These are phyloP conservation scores for Ctenicera cuprea DNA, from an alignment of 2,888 invertebrate species.

Conservation along the genomic window DNA sequence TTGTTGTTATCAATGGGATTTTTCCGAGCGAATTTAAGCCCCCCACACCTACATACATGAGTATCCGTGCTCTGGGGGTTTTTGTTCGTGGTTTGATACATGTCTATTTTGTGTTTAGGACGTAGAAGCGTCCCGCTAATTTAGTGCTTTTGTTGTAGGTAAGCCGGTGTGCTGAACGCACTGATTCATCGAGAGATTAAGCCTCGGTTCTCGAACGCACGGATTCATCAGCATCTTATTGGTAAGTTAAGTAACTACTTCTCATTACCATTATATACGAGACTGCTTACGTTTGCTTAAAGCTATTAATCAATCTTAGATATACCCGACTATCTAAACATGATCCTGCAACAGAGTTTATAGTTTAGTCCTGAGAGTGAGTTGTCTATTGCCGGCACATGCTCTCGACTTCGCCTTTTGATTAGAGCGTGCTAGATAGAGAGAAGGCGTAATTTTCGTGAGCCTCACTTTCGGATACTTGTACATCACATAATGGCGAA, in stretches of 20 bases:
- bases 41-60: no score
- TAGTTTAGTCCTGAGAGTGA: conserved; percentile 45
- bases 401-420: conserved; percentile 28
- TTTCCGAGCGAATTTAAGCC: background rate
- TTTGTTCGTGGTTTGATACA: conserved; percentile 13
- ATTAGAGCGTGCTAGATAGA: conserved; percentile 43
- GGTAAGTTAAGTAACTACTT: conserved; percentile 57
- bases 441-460: conserved; percentile 47
- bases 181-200: conserved; percentile 50
- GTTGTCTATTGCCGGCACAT: conserved; percentile 45
- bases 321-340: conserved; percentile 56
- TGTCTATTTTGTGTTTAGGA: conserved; percentile 10
- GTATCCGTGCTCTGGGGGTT: background rate
- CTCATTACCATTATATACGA: conserved; percentile 56
- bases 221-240: conserved; percentile 56
- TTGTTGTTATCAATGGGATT: background rate
- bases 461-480: conserved; percentile 40
- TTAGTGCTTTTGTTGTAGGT: conserved; percentile 52
- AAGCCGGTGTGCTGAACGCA: conserved; percentile 46
- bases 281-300: conserved; percentile 51
- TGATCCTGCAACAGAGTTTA: conserved; percentile 50
- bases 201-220: conserved; percentile 38
- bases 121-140: conserved; percentile 40
- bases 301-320: conserved; percentile 57
- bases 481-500: conserved; percentile 48